phyloP scores from a whole-genome alignment of 1,140 invertebrate species.

The Cylas formicarius region DNA sequence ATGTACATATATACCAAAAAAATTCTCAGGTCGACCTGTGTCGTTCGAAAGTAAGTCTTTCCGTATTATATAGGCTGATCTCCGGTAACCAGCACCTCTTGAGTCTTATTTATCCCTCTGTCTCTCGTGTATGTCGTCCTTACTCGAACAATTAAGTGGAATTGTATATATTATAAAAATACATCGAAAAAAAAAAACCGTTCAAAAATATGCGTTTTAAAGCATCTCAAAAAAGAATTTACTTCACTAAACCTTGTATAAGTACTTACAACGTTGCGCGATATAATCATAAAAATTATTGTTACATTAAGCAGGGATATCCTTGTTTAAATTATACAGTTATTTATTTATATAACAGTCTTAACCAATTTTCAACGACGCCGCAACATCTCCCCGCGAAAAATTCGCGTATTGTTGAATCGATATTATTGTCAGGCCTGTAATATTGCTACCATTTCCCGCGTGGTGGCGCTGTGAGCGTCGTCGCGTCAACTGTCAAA shows the following conservation, averaged over 20 bases:
- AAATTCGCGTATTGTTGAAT: constrained; percentile 1
- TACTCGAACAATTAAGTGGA: constrained; percentile 6
- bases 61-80: constrained; percentile 5
- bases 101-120: constrained; percentile 18
- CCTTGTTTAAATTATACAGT: constrained; percentile 16
- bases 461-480: background rate
- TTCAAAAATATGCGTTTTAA: constrained; percentile 22
- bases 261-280: constrained; percentile 14
- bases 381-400: background rate
- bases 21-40: constrained; percentile 27
- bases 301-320: constrained; percentile 19
- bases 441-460: background rate
- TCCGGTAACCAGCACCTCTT: constrained; percentile 17
- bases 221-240: constrained; percentile 23
- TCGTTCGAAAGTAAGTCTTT: constrained; percentile 28
- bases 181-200: constrained; percentile 16
- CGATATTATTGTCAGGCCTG: constrained; percentile 15
- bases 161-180: constrained; percentile 23
- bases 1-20: constrained; percentile 36
- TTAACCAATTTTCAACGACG: constrained; percentile 17
- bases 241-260: constrained; percentile 9
- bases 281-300: background rate
- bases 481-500: background rate
- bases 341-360: constrained; percentile 23
- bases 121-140: constrained; percentile 10